These are phyloP conservation scores for Philaethria dido DNA, from an alignment of 2,888 invertebrate genomes.

Conservation along the genomic window DNA sequence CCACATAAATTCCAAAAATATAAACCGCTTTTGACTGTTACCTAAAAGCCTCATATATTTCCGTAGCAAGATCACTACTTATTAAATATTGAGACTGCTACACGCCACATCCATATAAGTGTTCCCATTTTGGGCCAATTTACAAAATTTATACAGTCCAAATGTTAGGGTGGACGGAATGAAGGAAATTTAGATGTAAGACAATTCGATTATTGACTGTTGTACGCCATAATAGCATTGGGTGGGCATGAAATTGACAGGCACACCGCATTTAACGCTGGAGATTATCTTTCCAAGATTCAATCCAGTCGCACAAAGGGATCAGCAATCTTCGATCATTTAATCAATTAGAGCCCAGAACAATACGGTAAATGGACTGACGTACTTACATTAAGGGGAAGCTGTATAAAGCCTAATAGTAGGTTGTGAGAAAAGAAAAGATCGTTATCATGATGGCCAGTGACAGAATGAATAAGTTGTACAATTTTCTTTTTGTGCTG, in stretches of 20 bases:
- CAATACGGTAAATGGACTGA: constrained; percentile 29
- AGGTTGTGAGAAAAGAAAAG: constrained; percentile 26
- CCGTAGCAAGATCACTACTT: constrained; percentile 5
- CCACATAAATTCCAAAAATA: constrained; percentile 1
- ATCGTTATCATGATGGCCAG: constrained; percentile 22
- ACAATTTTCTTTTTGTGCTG: constrained; percentile 23
- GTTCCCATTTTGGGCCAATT: constrained; percentile 5
- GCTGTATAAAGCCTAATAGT: constrained; percentile 27
- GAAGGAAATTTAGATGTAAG: constrained; percentile 1
- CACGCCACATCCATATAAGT: constrained; percentile 1
- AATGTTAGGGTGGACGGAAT: constrained; percentile 3
- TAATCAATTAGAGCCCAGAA: constrained; percentile 41
- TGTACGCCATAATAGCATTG: constrained; percentile 19
- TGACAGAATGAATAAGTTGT: constrained; percentile 28
- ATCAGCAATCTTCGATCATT: constrained; percentile 41
- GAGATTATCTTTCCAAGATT: constrained; percentile 33
- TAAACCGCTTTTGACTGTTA: constrained; percentile 8
- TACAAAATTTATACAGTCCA: constrained; percentile 19
- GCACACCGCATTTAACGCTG: constrained; percentile 30
- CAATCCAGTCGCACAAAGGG: constrained; percentile 39
- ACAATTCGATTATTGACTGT: constrained; percentile 21
- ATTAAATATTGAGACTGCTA: constrained; percentile 21
- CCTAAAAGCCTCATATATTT: constrained; percentile 18
- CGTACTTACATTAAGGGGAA: constrained; percentile 23
- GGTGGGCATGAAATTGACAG: constrained; percentile 24